phyloP scores from a whole-genome alignment of 2,113 vertebrate species.

The Coregonus clupeaformis region DNA sequence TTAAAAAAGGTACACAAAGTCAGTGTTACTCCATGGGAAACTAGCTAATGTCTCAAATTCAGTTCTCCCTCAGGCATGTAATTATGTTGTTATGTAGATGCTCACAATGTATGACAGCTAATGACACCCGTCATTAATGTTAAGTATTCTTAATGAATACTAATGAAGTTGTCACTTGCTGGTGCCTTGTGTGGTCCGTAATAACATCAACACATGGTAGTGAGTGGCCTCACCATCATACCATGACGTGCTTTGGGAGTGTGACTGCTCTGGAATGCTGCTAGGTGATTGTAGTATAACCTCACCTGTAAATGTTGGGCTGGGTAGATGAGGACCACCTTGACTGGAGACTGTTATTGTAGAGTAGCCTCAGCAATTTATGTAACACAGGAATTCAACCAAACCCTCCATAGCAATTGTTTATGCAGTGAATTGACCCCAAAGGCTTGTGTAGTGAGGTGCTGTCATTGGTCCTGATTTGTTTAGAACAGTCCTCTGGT shows the following conservation, averaged over 20 bases:
- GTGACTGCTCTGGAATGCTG: neutral
- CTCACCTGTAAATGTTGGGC: neutral
- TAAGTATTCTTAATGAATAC: slow-evolving; percentile 13
- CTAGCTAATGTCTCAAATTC: slow-evolving; percentile 31
- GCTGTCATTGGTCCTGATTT: slow-evolving; percentile 35
- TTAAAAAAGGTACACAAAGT: too few species aligned
- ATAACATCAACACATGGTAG: neutral
- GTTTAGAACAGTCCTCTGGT: slow-evolving; percentile 3
- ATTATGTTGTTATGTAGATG: slow-evolving; percentile 47
- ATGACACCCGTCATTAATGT: slow-evolving; percentile 39
- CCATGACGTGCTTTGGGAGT: neutral
- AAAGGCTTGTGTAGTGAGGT: slow-evolving; percentile 10
- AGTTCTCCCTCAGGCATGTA: slow-evolving; percentile 31
- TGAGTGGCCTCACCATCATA: neutral
- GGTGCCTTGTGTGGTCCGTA: too few species aligned
- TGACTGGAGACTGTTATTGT: too few species aligned
- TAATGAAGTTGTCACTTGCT: slow-evolving; percentile 25
- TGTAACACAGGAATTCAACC: too few species aligned
- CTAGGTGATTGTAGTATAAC: neutral
- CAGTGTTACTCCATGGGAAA: slow-evolving; percentile 20
- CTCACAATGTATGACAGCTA: slow-evolving; percentile 37
- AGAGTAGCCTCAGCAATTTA: too few species aligned
- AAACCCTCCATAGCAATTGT: too few species aligned
- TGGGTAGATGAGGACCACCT: too few species aligned
- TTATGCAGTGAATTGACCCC: too few species aligned